Evolutionary conservation across 2,113 vertebrate species (phyloP), one percentile per base, ranked within the genome.

Genomic region (Phalacrocorax aristotelis): DNA sequence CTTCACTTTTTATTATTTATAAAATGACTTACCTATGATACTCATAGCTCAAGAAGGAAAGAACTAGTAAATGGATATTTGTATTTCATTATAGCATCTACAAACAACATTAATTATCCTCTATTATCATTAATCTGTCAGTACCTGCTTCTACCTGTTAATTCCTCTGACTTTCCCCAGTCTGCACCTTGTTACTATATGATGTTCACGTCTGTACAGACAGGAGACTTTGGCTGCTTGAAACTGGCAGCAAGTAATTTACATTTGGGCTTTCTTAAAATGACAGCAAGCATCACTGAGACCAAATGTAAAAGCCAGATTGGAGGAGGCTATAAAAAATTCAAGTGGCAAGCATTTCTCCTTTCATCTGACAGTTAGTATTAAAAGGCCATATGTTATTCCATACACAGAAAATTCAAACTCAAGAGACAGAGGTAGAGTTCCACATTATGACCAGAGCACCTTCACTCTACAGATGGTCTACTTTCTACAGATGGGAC

Each of bases 201-300:
- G 34, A 89, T 74, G 65, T 76, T 97, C 95, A 93, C 84, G 89
- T 97, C 97, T 92, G 78, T 71, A 97, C 95, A 91, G 96, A 98
- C 91, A 97, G 93, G 86, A 96, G 85, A 97, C 90, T 95, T 90
- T 91, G 95, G 94, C 96, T 98, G 98, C 94, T 98, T 64, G 34
- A 89, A 97, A 93, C 94, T 97, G 97, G 97, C 92, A 97, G 97
- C 97, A 97, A 94, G 95, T 96, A 96, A 95, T 97, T 97, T 98
- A 98, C 96, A 98, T 96, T 97, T 98, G 98, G 94, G 80, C 95
- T 98, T 97, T 92, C 94, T 98, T 98, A 97, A 96, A 94, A 95
- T 83, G 96, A 96, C 89, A 97, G 91, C 84, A 80, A 96, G 82
- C 92, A 97, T 96, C 96, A 96, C 4, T 97, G 96, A 97, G 94